Base-by-base conservation (phyloP, 2,113 vertebrate species). In the Ceuthmochares aereus region DNA sequence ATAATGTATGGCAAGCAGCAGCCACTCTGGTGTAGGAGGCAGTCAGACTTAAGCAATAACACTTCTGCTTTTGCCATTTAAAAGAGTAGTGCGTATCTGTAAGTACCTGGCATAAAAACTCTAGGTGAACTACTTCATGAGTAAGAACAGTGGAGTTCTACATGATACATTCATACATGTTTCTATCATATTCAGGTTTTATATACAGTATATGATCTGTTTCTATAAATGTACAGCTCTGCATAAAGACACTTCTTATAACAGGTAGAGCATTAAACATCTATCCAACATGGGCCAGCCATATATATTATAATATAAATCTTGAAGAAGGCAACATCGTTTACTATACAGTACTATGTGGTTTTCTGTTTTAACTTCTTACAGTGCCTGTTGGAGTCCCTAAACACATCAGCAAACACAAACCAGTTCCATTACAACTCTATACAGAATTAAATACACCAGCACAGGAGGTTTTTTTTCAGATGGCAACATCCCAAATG, bases 231-330 rank as follows among this genome's bases (percentile, higher is more conserved):
- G 96, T 98, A 98, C 98, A 98, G 98, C 97, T 98, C 87, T 85
- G 81, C 88, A 94, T 87, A 96, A 87, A 81, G 84, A 93, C 81
- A 77, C 72, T 90, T 94, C 89, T 93, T 93, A 49, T 49, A 97
- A 96, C 90, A 97, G 84, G 95, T 97, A 97, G 76, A 97, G 90
- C 96, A 96, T 96, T 96, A 92, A 95, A 97, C 85, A 95, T 88
- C 96, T 96, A 94, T 97, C 96, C 93, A 97, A 97, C 97, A 98
- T 98, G 98, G 98, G 97, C 98, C 98, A 98, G 98, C 98, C 98
- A 98, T 91, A 98, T 98, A 98, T 91, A 98, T 98, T 98, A 95
- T 88, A 96, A 93, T 78, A 84, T 74, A 97, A 94, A 95, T 94
- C 94, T 91, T 74, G 59, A 90, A 97, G 88, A 94, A 96, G 96